phyloP scores from a whole-genome alignment of 2,888 invertebrate genomes.

The Diarsia brunnea region DNA sequence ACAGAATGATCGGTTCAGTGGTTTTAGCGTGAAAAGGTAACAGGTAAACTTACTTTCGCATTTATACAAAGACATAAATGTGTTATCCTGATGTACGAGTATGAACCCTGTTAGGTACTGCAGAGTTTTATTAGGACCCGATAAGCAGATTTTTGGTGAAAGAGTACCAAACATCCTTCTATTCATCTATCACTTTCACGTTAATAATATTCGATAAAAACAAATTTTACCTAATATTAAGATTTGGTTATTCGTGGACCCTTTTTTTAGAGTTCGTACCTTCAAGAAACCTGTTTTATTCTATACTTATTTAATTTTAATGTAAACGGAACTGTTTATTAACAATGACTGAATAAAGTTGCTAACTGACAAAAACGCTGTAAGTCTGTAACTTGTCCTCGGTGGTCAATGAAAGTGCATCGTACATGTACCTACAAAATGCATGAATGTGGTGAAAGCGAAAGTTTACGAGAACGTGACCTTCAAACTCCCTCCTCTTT shows the following conservation, averaged over 20 bases:
- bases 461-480: slow-evolving; percentile 24
- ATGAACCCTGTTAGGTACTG: not conserved
- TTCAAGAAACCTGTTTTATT: not conserved
- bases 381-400: not conserved
- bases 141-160: not conserved
- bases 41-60: too few relatives aligned
- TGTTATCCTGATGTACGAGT: not conserved
- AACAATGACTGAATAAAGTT: not conserved
- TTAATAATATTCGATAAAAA: not conserved
- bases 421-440: slow-evolving; percentile 6
- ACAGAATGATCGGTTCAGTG: too few relatives aligned
- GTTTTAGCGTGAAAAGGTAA: too few relatives aligned
- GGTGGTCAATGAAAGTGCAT: slow-evolving; percentile 18
- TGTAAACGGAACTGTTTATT: not conserved
- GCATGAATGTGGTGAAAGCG: slow-evolving; percentile 43
- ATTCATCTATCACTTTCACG: not conserved
- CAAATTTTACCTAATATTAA: not conserved
- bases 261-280: not conserved
- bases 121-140: not conserved
- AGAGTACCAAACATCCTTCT: not conserved
- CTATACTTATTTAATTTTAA: not conserved
- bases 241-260: not conserved
- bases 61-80: not conserved
- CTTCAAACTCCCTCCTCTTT: slow-evolving; percentile 24
- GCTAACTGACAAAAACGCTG: not conserved